A percentile compares a stretch with the other conserved stretches of the same genome.
phyloP scores from a whole-genome alignment of 2,888 invertebrate genomes.

The Scotopteryx bipunctaria region DNA sequence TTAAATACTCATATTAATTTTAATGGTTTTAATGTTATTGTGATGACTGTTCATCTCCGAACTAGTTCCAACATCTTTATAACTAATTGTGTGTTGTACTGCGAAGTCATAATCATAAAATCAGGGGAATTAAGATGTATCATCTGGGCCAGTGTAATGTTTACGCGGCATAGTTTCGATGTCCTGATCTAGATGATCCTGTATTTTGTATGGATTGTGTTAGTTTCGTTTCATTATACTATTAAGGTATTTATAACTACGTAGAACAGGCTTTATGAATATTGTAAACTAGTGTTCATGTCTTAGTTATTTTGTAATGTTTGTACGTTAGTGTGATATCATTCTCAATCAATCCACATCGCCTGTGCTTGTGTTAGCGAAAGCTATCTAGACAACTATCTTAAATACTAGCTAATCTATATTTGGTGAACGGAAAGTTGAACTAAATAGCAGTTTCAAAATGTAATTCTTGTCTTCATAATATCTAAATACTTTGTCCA shows the following conservation, averaged over 20 bases:
- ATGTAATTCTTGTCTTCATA: conserved; percentile 9
- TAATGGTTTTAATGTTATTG: too few species aligned
- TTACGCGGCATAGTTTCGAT: conserved; percentile 6
- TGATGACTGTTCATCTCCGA: not conserved
- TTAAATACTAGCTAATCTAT: conserved; percentile 1
- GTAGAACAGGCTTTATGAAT: not conserved
- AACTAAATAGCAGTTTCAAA: conserved; percentile 11
- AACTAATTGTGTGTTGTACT: not conserved
- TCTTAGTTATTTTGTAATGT: not conserved
- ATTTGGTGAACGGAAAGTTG: conserved; percentile 2
- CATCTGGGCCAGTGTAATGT: conserved; percentile 26
- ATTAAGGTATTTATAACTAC: not conserved
- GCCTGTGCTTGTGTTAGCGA: too few species aligned
- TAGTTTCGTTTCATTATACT: conserved; percentile 4
- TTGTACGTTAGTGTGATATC: too few species aligned
- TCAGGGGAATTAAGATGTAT: conserved; percentile 13
- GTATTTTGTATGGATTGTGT: conserved; percentile 8
- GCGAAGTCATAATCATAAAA: conserved; percentile 6
- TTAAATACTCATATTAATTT: too few species aligned
- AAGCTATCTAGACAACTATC: not conserved
- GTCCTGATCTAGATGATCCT: conserved; percentile 11
- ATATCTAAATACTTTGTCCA: conserved; percentile 9
- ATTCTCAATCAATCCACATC: too few species aligned
- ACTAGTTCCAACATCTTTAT: not conserved
- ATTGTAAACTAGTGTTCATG: not conserved